Evolutionary conservation across 2,888 invertebrate genomes (phyloP).

Genomic region (Drosophila acutilabella): DNA sequence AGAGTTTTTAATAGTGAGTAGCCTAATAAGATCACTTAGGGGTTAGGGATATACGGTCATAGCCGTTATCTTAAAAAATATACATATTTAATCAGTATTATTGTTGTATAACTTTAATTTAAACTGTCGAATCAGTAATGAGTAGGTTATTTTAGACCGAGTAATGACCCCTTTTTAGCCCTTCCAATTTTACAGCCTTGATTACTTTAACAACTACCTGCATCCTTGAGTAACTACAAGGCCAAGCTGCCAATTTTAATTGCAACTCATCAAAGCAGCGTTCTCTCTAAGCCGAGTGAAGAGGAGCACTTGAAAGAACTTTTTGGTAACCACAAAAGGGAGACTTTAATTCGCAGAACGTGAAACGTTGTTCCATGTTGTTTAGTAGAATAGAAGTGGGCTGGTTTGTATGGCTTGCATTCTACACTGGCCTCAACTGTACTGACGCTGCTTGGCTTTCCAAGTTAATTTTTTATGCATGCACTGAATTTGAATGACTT

Average conservation of each 20-base stretch:
- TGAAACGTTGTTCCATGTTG: constrained; percentile 41
- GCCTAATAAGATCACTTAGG: too few relatives aligned
- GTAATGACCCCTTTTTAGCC: background rate
- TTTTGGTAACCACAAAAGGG: constrained; percentile 58
- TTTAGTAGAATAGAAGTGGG: constrained; percentile 36
- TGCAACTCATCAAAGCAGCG: constrained; percentile 57
- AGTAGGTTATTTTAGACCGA: too few relatives aligned
- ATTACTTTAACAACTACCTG: background rate
- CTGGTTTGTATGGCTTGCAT: constrained; percentile 3
- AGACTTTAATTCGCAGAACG: constrained; percentile 55
- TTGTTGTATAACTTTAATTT: too few relatives aligned
- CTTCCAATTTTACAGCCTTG: too few relatives aligned
- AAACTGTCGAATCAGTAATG: too few relatives aligned
- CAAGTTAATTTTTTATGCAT: constrained; percentile 73
- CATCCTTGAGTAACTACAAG: constrained; percentile 29
- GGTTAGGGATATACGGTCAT: too few relatives aligned
- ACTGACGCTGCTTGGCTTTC: constrained; percentile 23
- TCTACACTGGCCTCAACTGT: constrained; percentile 5
- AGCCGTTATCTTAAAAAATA: too few relatives aligned
- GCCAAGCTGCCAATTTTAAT: constrained; percentile 56
- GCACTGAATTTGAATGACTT: constrained; percentile 75
- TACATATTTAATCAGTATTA: too few relatives aligned
- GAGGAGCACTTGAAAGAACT: constrained; percentile 45
- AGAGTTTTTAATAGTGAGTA: too few relatives aligned
- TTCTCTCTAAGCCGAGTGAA: constrained; percentile 3